Percentiles rank a stretch among this genome's conserved stretches.
phyloP scores from a whole-genome alignment of 2,888 invertebrate species.

The Spisula solida region DNA sequence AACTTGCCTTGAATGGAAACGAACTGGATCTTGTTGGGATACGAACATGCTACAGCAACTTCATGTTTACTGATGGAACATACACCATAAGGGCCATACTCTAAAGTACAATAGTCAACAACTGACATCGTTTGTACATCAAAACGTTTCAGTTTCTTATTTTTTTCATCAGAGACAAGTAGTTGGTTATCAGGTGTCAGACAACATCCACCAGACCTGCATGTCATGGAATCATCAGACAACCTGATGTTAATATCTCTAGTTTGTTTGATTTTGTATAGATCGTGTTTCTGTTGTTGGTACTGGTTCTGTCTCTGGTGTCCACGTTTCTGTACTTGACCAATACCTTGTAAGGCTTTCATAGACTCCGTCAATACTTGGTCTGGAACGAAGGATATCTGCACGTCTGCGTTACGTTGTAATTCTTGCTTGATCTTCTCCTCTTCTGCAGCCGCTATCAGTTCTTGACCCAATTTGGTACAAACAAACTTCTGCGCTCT shows the following conservation, averaged over 20 bases:
- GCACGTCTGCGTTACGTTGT: background rate
- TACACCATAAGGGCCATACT: background rate
- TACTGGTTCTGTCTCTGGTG: too few relatives aligned
- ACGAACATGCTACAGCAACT: slow-evolving; percentile 10
- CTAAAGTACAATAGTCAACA: slow-evolving; percentile 23
- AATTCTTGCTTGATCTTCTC: background rate
- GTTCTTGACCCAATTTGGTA: background rate
- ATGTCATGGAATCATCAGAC: background rate
- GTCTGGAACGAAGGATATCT: background rate
- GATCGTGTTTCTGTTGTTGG: background rate
- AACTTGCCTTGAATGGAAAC: slow-evolving; percentile 15
- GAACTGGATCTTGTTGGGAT: slow-evolving; percentile 23
- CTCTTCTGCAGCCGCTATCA: background rate
- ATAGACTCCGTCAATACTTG: background rate
- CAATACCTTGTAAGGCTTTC: background rate
- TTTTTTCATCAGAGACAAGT: slow-evolving; percentile 12
- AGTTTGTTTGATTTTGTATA: background rate
- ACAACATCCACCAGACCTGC: slow-evolving; percentile 28
- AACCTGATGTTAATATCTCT: slow-evolving; percentile 31
- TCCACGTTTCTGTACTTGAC: background rate
- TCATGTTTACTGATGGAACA: slow-evolving; percentile 26
- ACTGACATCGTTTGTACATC: slow-evolving; percentile 8
- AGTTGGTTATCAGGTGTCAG: slow-evolving; percentile 15
- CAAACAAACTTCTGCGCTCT: slow-evolving; percentile 34
- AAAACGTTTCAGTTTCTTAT: slow-evolving; percentile 36